phyloP scores from a whole-genome alignment of 2,888 invertebrate genomes.

The Conchocele bisecta region DNA sequence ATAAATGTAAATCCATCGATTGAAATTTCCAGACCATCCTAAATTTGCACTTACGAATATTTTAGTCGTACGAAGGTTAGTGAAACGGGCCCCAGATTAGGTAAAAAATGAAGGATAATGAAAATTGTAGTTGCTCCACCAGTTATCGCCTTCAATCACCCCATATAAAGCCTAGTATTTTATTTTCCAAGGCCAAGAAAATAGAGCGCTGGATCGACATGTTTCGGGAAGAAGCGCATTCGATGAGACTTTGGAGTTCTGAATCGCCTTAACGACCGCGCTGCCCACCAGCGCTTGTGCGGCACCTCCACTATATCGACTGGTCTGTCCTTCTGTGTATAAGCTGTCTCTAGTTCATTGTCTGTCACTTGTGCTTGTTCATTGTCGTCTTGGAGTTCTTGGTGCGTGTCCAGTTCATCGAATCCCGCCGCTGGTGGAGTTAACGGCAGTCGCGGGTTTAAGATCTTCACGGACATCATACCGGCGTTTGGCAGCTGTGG shows the following conservation, averaged over 20 bases:
- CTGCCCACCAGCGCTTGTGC: neutral
- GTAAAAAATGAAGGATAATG: too few species aligned
- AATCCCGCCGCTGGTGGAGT: neutral
- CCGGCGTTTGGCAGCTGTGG: neutral
- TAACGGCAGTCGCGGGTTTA: too few species aligned
- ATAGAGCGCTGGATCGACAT: constrained; percentile 1
- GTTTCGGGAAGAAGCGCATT: neutral
- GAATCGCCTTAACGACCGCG: neutral
- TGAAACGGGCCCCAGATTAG: too few species aligned
- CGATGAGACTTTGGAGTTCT: constrained; percentile 2
- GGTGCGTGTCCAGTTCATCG: neutral
- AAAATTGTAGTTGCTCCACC: too few species aligned
- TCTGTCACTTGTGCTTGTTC: neutral
- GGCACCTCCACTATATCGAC: neutral
- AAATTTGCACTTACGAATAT: too few species aligned
- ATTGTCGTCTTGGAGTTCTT: neutral
- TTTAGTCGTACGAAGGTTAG: too few species aligned
- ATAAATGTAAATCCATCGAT: too few species aligned
- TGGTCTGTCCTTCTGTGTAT: neutral
- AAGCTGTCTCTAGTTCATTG: too few species aligned
- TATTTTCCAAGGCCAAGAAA: constrained; percentile 6
- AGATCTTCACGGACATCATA: neutral
- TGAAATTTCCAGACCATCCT: too few species aligned
- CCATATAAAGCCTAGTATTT: too few species aligned
- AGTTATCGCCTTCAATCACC: too few species aligned